These are phyloP conservation scores for Castor canadensis DNA, from an alignment of 2,113 vertebrate genomes.

Conservation along the genomic window DNA sequence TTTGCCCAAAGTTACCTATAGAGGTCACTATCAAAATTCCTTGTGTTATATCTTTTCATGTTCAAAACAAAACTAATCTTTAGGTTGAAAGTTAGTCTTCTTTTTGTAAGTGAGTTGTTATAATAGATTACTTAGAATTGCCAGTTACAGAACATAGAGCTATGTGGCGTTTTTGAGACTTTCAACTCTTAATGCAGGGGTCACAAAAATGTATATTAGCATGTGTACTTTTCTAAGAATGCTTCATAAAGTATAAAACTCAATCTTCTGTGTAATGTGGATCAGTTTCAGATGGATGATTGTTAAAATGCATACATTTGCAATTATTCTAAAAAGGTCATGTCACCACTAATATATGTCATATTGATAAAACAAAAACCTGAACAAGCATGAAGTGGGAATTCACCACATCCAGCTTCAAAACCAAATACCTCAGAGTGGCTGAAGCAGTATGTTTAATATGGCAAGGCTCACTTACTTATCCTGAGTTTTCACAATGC, in stretches of 20 bases:
- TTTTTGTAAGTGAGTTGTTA: slow-evolving; percentile 1
- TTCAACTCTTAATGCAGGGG: neutral
- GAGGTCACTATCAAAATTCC: neutral
- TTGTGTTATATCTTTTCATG: neutral
- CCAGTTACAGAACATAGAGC: neutral
- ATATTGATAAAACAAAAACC: neutral
- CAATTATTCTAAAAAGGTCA: neutral
- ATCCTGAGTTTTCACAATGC: neutral
- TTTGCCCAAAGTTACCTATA: neutral
- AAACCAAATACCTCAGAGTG: neutral
- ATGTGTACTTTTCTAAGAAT: neutral
- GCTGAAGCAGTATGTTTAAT: neutral
- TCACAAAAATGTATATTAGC: neutral
- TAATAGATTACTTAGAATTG: neutral
- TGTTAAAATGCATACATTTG: neutral
- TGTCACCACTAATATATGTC: neutral
- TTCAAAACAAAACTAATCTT: slow-evolving; percentile 13
- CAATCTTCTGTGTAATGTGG: neutral
- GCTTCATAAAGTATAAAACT: neutral
- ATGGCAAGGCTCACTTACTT: neutral
- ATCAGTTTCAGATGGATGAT: neutral
- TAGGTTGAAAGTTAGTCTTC: neutral
- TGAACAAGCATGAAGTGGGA: neutral
- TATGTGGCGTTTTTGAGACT: neutral
- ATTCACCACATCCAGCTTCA: neutral